phyloP scores from a whole-genome alignment of 2,797 vertebrate species.

The Steatocranus sp. region DNA sequence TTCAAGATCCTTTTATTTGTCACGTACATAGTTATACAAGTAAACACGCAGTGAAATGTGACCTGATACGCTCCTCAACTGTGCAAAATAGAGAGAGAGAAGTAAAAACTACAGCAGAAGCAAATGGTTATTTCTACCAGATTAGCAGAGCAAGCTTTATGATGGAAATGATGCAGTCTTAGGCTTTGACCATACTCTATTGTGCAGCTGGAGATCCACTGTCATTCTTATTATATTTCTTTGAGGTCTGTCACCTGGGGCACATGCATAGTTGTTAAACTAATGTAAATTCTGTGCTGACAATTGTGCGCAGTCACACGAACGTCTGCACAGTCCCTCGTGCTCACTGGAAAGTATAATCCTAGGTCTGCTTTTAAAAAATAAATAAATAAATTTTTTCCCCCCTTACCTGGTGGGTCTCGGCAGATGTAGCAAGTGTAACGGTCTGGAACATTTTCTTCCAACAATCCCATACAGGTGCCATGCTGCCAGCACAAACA shows the following conservation, averaged over 20 bases:
- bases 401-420: conserved; percentile 90
- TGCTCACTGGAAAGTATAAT: neutral
- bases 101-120: neutral
- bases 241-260: neutral
- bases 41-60: neutral
- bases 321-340: neutral
- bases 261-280: neutral
- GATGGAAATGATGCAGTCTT: neutral
- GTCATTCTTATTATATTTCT: neutral
- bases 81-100: neutral
- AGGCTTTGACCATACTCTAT: neutral
- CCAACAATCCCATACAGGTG: conserved; percentile 95
- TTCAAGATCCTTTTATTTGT: neutral
- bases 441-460: conserved; percentile 93
- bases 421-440: conserved; percentile 95
- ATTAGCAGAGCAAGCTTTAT: neutral
- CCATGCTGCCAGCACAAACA: conserved; percentile 98
- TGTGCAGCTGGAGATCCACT: accelerated
- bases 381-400: accelerated
- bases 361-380: neutral
- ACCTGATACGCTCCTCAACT: neutral
- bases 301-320: neutral
- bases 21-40: neutral
- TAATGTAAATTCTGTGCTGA: neutral
- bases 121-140: neutral